Base-by-base conservation (phyloP, 2,888 invertebrate species). In the Aphelenchoides bicaudatus region DNA sequence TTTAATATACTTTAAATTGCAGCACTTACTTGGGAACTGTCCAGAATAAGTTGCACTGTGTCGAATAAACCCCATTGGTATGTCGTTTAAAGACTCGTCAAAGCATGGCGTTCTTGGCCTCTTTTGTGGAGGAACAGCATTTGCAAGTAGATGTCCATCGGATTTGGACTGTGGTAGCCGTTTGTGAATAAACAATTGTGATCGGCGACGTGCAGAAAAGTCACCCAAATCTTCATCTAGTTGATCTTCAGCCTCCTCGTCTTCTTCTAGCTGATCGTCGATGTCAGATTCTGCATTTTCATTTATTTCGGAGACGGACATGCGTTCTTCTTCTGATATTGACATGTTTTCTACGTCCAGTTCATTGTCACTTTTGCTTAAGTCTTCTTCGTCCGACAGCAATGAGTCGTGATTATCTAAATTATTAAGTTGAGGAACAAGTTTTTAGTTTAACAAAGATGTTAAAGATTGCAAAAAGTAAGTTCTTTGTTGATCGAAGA, bases 101-200 rank as follows among this genome's bases (percentile, higher is more conserved):
- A 51, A 51, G 19, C 19, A 23, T 39, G 23, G 19, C 52, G 52
- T 34, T 1, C 52, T 37, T 29, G 37, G 37, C 6, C 39, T 13
- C 10, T 38, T 38, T n/a, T 21, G 21, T 6, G n/a, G 10, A 19
- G 43, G 43, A 21, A 43, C 10, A 10, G 43, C 6, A 25, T 6
- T n/a, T 19, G 31, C 3, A 2, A 16, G 16, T 29, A 51, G 28
- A 21, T 51, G 52, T 13, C 37, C 31, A 3, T 51, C 52, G 30
- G 37, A 34, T 29, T 51, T 51, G 13, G 37, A 34, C 4, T 27
- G 38, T 6, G 43, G 21, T 6, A 43, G 16, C 38, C 38, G 38
- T 2, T 21, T 28, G 8, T 25, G 37, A 51, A 51, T 51, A 28
- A 51, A 51, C 3, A 51, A 51, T 21, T 51, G 52, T 13, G 52